Base-by-base conservation (phyloP, 2,113 vertebrate genomes). In the Tragelaphus strepsiceros region DNA sequence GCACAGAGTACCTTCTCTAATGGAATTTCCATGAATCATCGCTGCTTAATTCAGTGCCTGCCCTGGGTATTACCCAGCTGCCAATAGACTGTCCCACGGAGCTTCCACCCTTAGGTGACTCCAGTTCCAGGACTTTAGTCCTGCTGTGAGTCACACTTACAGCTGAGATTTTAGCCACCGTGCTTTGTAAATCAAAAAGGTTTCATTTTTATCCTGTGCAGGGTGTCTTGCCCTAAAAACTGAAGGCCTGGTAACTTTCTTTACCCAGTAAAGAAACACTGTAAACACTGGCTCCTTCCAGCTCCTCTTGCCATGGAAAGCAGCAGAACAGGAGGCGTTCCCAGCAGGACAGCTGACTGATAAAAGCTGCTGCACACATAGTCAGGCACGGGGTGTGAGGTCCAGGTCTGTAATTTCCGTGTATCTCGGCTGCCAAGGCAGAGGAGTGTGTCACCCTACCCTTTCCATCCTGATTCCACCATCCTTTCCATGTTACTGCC, bases 1-100 rank as follows among this genome's bases (percentile, higher is more conserved):
- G 74, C 43, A 83, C 90, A 95, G 64, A 97, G 61, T 86, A 94
- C 96, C 95, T 91, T 97, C 87, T 61, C n/a, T 92, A 56, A 89
- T 1, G 22, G 91, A 94, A 88, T 97, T 97, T 97, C 93, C 96
- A 82, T 98, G 94, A 98, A 59, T 97, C 97, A 86, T 88, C 88
- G 9, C 81, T 92, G 80, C 59, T 77, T 7, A 32, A 30, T 59
- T 80, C 83, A 35, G 14, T 61, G 43, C 80, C 95, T 22, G 28
- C 61, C 64, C 91, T 83, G 32, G 49, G 56, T 83, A 51, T n/a
- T 49, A 67, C 43, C 54, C 84, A 61, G 24, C 78, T 39, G n/a
- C 74, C 93, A 62, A 58, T 61, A 90, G 87, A 32, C 28, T 21
- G 24, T 49, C 62, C 74, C 39, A 81, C 1, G 19, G 24, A 28